Evolutionary conservation across 64 coral and sea anemone genomes (phyloP).

Genomic region (Orbicella faveolata): DNA sequence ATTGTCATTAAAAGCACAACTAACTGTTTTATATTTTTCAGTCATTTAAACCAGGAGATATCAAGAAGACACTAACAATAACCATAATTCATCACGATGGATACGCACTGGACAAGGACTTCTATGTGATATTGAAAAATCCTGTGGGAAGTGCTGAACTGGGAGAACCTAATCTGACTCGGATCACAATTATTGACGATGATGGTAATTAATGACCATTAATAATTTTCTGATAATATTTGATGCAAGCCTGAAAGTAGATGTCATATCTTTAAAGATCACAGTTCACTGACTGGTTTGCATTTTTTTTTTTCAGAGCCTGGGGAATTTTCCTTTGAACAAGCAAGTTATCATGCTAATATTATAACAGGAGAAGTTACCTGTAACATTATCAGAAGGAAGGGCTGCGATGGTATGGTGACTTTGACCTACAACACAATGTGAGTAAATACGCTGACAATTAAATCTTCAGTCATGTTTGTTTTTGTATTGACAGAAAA

Average conservation of each 20-base stretch:
- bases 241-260: too few species aligned
- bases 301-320: conserved; percentile 61
- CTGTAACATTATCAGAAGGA: conserved; percentile 59
- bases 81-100: conserved; percentile 48
- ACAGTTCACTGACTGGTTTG: too few species aligned
- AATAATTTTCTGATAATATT: too few species aligned
- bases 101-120: conserved; percentile 74
- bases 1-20: too few species aligned
- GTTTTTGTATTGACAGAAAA: not conserved
- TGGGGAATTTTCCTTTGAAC: conserved; percentile 81
- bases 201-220: conserved; percentile 41
- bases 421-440: conserved; percentile 74
- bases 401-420: conserved; percentile 74
- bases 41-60: conserved; percentile 58
- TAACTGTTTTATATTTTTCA: conserved; percentile 5
- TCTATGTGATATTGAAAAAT: conserved; percentile 83
- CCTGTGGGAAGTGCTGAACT: conserved; percentile 54
- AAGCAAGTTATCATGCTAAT: conserved; percentile 87
- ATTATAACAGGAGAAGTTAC: conserved; percentile 71
- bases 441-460: conserved; percentile 33
- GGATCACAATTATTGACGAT: conserved; percentile 85
- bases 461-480: too few species aligned
- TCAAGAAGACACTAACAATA: conserved; percentile 54
- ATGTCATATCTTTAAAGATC: too few species aligned
- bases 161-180: conserved; percentile 68